phyloP scores from a whole-genome alignment of 1,140 invertebrate genomes.

The Papilio xuthus region DNA sequence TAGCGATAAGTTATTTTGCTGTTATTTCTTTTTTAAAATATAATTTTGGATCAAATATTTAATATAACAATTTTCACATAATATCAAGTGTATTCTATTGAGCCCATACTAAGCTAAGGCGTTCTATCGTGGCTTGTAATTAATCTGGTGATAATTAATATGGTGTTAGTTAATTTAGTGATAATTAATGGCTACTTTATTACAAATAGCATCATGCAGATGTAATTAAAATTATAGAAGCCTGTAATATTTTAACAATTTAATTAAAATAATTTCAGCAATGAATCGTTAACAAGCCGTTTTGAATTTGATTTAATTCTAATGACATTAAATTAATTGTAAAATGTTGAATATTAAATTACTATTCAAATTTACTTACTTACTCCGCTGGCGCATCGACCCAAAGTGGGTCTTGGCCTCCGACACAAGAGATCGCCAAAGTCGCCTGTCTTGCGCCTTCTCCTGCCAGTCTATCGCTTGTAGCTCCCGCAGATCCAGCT shows the following conservation, averaged over 20 bases:
- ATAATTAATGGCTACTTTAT: constrained; percentile 21
- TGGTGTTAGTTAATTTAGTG: not conserved
- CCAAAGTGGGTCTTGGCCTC: no score
- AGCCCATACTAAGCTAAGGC: not conserved
- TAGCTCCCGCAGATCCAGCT: no score
- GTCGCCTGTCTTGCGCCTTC: no score
- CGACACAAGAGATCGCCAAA: no score
- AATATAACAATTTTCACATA: not conserved
- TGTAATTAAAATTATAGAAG: not conserved
- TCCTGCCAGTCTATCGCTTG: no score
- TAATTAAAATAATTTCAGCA: not conserved
- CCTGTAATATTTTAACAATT: not conserved
- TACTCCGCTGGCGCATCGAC: no score
- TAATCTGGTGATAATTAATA: not conserved
- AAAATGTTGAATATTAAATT: not conserved
- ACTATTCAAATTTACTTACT: not conserved
- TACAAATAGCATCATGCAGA: not conserved
- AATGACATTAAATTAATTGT: not conserved
- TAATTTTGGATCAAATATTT: no score
- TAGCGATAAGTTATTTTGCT: no score
- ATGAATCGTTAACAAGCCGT: not conserved
- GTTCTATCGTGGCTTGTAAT: not conserved
- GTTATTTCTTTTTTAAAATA: no score
- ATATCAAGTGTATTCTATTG: not conserved
- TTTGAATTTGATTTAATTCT: not conserved